Base-by-base conservation (phyloP, 2,113 vertebrate genomes). In the Malurus melanocephalus region DNA sequence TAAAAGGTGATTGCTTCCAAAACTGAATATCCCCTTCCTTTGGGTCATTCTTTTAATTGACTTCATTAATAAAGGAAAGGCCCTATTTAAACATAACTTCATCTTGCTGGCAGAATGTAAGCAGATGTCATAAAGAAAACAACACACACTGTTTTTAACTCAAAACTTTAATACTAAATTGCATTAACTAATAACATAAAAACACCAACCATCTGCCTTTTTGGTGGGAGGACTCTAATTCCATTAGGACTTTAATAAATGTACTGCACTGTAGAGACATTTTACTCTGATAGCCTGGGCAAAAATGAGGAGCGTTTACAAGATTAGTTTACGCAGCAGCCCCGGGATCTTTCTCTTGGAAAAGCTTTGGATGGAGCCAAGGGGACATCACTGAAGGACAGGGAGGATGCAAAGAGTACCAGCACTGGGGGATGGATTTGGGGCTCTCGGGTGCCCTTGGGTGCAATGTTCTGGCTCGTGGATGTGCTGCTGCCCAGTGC, bases 181-280 rank as follows among this genome's bases (percentile, higher is more conserved):
- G 88, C 94, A 60, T 94, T 73, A 92, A 94, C 94, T 93, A 89
- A 92, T 94, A 92, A 84, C 88, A 48, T 86, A 91, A 94, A 92
- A 90, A 85, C 80, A 89, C 79, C 88, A 95, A 95, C 93, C 87
- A 94, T 95, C 93, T 94, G 95, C 94, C 93, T 96, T 89, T 90
- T 96, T 94, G 93, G 94, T 96, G 92, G 92, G 79, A 96, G 90
- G 89, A 95, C 88, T 92, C 91, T 97, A 97, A 97, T 97, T 96
- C 97, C 95, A 97, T 97, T 96, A 97, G 91, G 93, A 87, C 87
- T 94, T 95, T 96, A 96, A 97, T 96, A 96, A 97, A 97, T 96
- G 95, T 95, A 96, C 95, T 96, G 94, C 89, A 72, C 95, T 68
- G 75, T 87, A 91, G 85, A 97, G 95, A 94, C 94, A 94, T 94